Percentiles rank a stretch among this genome's conserved stretches.
phyloP scores from a whole-genome alignment of 2,113 vertebrate species.

The Recurvirostra avosetta region DNA sequence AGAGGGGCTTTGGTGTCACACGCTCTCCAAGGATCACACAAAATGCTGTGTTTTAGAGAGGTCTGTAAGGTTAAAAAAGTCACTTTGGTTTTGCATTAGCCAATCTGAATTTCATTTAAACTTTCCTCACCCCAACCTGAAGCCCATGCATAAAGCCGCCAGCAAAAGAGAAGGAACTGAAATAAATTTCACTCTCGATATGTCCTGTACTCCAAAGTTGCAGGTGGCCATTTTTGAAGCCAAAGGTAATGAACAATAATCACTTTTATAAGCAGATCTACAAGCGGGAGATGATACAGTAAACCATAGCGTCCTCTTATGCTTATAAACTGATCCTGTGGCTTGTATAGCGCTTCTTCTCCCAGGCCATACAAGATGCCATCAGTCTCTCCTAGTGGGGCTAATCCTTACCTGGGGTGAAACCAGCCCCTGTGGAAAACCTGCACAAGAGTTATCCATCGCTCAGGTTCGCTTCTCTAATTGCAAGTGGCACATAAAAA shows the following conservation, averaged over 20 bases:
- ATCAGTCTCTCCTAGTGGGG: neutral
- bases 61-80: neutral
- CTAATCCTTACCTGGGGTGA: neutral
- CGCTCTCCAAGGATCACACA: neutral
- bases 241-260: neutral
- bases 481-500: neutral
- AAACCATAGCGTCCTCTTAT: neutral
- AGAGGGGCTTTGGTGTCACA: neutral
- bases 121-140: neutral
- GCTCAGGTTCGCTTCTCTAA: neutral
- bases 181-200: neutral
- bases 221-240: neutral
- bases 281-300: neutral
- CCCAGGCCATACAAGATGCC: neutral
- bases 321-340: neutral
- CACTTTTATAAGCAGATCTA: neutral
- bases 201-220: neutral
- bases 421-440: neutral
- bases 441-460: neutral
- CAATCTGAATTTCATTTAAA: neutral
- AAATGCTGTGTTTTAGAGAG: neutral
- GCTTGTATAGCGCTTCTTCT: neutral
- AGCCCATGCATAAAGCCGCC: neutral
- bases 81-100: neutral
- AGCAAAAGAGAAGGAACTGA: neutral